Conservation (phyloP, 2,797 vertebrate species). For the Phataginus tricuspis region DNA sequence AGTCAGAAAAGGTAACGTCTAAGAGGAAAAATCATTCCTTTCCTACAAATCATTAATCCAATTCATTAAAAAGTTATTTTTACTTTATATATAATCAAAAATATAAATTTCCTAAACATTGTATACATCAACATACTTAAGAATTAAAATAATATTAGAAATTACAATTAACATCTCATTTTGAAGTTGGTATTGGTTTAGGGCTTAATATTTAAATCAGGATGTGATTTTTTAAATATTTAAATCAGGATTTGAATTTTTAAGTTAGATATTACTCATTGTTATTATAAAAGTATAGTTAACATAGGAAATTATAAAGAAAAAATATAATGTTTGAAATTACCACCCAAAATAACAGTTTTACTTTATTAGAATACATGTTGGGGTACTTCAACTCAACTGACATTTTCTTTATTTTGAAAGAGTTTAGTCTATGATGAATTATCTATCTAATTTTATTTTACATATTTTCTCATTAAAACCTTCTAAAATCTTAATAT, state of each 20-base stretch:
- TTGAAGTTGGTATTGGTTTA: not conserved
- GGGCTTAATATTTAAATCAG: not conserved
- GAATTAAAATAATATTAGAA: not conserved
- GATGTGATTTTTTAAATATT: not conserved
- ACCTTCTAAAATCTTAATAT: not conserved
- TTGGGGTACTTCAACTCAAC: not conserved
- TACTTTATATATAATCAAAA: not conserved
- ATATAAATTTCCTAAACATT: not conserved
- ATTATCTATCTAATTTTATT: not conserved
- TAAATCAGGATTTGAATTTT: not conserved
- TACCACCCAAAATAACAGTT: not conserved
- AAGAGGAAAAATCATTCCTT: not conserved
- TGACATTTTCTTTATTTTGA: not conserved
- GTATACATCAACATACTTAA: not conserved
- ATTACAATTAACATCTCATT: not conserved
- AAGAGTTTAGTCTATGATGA: not conserved
- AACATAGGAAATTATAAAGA: not conserved
- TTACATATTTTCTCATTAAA: not conserved
- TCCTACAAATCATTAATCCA: not conserved
- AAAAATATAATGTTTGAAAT: not conserved
- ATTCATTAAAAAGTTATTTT: not conserved
- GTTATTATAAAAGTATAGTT: not conserved
- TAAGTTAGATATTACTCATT: not conserved
- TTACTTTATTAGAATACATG: not conserved
- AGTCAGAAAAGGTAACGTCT: slow-evolving; percentile 23